Evolutionary conservation across 35 echinoderm and acorn worm species (phyloP).

Genomic region (Stichopus chloronotus): DNA sequence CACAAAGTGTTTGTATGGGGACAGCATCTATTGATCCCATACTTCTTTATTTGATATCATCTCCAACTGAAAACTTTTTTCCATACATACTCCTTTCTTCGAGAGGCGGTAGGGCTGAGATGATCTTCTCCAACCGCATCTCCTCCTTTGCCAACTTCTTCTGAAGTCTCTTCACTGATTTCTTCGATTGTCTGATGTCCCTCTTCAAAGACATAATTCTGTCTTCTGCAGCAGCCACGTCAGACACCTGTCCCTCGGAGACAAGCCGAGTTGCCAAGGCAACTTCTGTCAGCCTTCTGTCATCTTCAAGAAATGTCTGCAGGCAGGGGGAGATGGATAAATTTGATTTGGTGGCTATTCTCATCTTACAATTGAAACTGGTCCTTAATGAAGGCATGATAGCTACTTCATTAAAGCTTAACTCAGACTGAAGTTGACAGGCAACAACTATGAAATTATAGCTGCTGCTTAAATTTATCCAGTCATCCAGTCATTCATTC

Average conservation of each 20-base stretch:
- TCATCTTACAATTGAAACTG: too few species aligned
- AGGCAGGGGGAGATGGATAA: not conserved
- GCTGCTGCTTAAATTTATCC: too few species aligned
- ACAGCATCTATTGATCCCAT: too few species aligned
- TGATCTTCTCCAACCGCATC: not conserved
- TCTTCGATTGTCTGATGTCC: not conserved
- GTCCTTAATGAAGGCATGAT: too few species aligned
- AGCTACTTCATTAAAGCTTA: too few species aligned
- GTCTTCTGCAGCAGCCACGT: not conserved
- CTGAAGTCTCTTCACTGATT: slow-evolving; percentile 13
- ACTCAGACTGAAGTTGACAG: too few species aligned
- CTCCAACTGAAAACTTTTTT: too few species aligned
- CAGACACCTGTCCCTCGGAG: not conserved
- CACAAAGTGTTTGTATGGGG: too few species aligned
- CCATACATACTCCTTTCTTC: not conserved
- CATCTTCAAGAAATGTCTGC: not conserved
- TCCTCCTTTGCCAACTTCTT: slow-evolving; percentile 47
- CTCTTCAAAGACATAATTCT: not conserved
- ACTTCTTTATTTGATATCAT: too few species aligned
- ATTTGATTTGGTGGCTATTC: not conserved
- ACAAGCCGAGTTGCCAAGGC: not conserved
- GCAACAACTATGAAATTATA: too few species aligned
- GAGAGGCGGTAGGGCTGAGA: slow-evolving; percentile 4
- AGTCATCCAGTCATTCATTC: too few species aligned
- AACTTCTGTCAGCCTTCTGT: not conserved